phyloP scores from a whole-genome alignment of 2,888 invertebrate species.

The Drosophila suboccidentalis region DNA sequence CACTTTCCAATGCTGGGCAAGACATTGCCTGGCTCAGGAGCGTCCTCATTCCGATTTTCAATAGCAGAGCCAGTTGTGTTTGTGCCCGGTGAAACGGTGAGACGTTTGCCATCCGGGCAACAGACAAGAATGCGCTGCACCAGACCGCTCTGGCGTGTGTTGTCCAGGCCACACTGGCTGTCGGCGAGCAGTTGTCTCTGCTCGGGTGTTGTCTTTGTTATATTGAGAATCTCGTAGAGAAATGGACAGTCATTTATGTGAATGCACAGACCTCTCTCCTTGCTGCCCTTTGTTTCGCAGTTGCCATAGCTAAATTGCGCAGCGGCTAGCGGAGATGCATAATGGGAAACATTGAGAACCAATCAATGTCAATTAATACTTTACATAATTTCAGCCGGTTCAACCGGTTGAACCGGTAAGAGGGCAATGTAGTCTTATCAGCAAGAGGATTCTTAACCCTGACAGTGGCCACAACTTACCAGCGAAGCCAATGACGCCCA shows the following conservation, averaged over 20 bases:
- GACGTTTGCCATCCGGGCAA: conserved; percentile 65
- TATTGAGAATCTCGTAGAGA: conserved; percentile 60
- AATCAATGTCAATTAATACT: conserved; percentile 19
- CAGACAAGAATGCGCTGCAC: conserved; percentile 87
- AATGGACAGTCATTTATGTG: conserved; percentile 73
- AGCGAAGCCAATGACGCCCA: conserved; percentile 24
- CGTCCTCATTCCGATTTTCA: conserved; percentile 4
- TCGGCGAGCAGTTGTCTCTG: conserved; percentile 59
- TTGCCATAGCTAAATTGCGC: conserved; percentile 71
- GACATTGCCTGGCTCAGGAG: conserved; percentile 53
- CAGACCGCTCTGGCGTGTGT: conserved; percentile 63
- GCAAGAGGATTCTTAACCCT: background rate
- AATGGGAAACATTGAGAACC: conserved; percentile 12
- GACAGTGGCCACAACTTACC: conserved; percentile 41
- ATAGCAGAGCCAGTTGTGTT: background rate
- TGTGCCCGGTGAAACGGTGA: background rate
- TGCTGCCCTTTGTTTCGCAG: conserved; percentile 66
- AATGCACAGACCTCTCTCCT: conserved; percentile 76
- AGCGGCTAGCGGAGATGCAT: conserved; percentile 19
- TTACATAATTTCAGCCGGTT: conserved; percentile 2
- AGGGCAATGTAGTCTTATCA: background rate
- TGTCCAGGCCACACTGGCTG: conserved; percentile 90
- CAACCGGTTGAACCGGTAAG: conserved; percentile 59
- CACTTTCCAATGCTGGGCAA: conserved; percentile 87
- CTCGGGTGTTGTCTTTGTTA: conserved; percentile 34